These are phyloP conservation scores for Rhagologus leucostigma DNA, from an alignment of 2,113 vertebrate species.

Conservation along the genomic window DNA sequence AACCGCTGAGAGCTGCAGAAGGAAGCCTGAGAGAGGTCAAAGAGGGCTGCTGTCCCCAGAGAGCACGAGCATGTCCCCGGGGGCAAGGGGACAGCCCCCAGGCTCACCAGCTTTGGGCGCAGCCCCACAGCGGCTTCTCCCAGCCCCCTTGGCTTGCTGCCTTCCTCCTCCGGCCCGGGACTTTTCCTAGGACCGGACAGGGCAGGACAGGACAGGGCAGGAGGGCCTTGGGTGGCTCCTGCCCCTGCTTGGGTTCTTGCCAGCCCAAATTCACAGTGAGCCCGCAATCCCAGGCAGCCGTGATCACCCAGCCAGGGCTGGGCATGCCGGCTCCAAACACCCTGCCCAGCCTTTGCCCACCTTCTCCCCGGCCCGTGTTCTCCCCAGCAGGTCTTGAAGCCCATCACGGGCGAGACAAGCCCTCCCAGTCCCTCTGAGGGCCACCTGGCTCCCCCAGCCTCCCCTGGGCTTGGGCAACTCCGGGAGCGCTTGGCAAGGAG, in stretches of 20 bases:
- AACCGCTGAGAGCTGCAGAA: neutral
- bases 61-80: accelerated
- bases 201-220: neutral
- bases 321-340: neutral
- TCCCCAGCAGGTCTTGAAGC: neutral
- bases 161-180: neutral
- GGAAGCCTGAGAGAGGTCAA: neutral
- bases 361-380: neutral
- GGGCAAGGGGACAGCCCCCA: neutral
- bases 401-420: neutral
- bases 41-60: neutral
- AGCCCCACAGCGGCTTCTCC: neutral
- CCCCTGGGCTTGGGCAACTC: neutral
- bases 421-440: accelerated
- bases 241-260: neutral
- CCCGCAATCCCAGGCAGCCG: accelerated
- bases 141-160: neutral
- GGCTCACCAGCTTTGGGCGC: neutral
- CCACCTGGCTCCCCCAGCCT: neutral
- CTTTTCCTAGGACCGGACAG: neutral
- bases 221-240: neutral
- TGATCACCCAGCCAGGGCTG: no score
- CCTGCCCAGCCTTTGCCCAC: neutral
- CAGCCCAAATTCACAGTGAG: accelerated
- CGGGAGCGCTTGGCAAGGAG: accelerated